These are phyloP conservation scores for Drosophila mimetica DNA, from an alignment of 2,888 invertebrate genomes.

Conservation along the genomic window DNA sequence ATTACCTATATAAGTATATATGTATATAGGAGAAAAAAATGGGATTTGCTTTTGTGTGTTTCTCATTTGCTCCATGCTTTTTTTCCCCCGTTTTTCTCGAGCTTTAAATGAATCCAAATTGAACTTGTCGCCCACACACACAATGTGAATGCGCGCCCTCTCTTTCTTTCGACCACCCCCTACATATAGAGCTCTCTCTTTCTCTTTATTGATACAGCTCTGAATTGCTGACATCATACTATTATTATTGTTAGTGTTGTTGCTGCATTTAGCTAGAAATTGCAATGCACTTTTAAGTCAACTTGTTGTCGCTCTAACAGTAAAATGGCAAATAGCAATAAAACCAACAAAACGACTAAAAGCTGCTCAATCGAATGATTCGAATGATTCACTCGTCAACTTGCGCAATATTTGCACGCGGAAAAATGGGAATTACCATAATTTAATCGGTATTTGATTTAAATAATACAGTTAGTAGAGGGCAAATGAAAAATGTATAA, in stretches of 20 bases:
- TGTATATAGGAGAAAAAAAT: slow-evolving; percentile 24
- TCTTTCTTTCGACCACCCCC: slow-evolving; percentile 2
- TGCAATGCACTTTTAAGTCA: slow-evolving; percentile 74
- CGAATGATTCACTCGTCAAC: slow-evolving; percentile 46
- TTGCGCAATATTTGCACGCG: neutral
- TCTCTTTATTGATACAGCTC: slow-evolving; percentile 28
- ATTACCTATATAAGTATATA: slow-evolving; percentile 55
- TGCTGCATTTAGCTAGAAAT: slow-evolving; percentile 60
- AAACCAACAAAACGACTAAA: slow-evolving; percentile 5
- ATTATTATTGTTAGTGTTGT: slow-evolving; percentile 51
- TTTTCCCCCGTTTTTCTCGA: slow-evolving; percentile 2
- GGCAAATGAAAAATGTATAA: neutral
- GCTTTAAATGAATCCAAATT: slow-evolving; percentile 64
- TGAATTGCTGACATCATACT: slow-evolving; percentile 69
- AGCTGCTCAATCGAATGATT: slow-evolving; percentile 45
- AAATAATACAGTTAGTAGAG: neutral
- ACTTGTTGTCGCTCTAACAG: slow-evolving; percentile 61
- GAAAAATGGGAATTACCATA: slow-evolving; percentile 1
- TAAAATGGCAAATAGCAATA: slow-evolving; percentile 47
- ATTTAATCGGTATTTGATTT: neutral
- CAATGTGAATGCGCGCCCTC: slow-evolving; percentile 20
- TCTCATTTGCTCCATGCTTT: slow-evolving; percentile 1
- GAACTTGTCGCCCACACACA: slow-evolving; percentile 76
- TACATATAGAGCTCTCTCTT: neutral
- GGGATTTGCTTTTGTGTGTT: slow-evolving; percentile 22